Evolutionary conservation across 2,797 vertebrate species (phyloP).

Genomic region (Scarus forsteni): DNA sequence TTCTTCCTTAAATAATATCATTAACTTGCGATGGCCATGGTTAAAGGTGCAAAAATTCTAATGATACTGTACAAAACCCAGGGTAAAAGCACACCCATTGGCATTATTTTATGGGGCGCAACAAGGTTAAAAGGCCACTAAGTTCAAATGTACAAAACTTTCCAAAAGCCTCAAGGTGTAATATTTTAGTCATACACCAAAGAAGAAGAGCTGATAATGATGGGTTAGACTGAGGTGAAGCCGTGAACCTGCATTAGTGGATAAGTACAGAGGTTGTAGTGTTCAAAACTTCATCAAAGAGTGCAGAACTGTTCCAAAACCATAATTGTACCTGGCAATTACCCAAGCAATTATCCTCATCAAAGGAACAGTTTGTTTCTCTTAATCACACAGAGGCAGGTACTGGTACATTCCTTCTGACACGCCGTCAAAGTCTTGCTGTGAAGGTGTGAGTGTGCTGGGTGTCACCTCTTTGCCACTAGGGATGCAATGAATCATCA

Average conservation of each 20-base stretch:
- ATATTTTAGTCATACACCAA: slow-evolving; percentile 46
- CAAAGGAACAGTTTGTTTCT: slow-evolving; percentile 36
- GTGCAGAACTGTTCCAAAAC: slow-evolving; percentile 40
- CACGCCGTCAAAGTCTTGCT: background rate
- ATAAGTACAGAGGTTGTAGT: slow-evolving; percentile 36
- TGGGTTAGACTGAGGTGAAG: slow-evolving; percentile 51
- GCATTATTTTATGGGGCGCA: slow-evolving; percentile 20
- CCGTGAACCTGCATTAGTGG: slow-evolving; percentile 42
- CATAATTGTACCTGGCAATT: slow-evolving; percentile 44
- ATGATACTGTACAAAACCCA: background rate
- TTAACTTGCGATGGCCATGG: no score
- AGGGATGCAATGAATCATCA: no score
- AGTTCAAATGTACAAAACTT: slow-evolving; percentile 37
- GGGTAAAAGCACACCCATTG: slow-evolving; percentile 24
- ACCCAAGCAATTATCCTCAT: slow-evolving; percentile 47
- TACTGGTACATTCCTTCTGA: slow-evolving; percentile 6
- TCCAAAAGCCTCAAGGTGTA: slow-evolving; percentile 47
- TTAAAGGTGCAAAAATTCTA: background rate
- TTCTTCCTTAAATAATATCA: no score
- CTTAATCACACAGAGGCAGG: background rate
- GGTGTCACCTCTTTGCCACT: no score
- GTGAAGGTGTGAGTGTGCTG: background rate
- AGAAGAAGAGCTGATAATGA: slow-evolving; percentile 58
- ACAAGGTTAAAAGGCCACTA: slow-evolving; percentile 31
- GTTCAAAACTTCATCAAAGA: slow-evolving; percentile 51